Evolutionary conservation across 2,888 invertebrate species (phyloP), one percentile per base, ranked within the genome.

Genomic region (Harpalus rubripes): DNA sequence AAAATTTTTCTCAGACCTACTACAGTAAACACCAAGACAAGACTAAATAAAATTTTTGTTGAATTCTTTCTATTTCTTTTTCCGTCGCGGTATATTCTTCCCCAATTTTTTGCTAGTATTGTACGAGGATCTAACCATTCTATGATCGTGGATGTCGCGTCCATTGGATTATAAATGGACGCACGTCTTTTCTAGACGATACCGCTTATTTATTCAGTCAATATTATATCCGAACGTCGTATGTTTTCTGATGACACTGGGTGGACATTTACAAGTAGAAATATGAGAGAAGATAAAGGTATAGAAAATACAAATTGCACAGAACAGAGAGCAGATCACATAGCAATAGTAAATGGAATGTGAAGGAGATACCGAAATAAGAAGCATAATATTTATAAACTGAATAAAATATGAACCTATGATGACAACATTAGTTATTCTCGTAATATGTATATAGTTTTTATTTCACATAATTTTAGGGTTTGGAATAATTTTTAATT

Each of bases 141-240:
- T n/a, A 39, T 15, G 68, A 39, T 39, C 15, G n/a, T 56, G 44
- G 76, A 32, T 58, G 78, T 78, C 78, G 78, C 52, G 83, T 83
- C 83, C 74, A 83, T 83, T 83, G 83, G 74, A 74, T 83, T 83
- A 74, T 74, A 83, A 83, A 83, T 83, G 83, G 83, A 74, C 74
- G 61, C 39, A 68, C 74, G 83, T 59, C 52, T 83, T 76, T 83
- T 22, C 68, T 59, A 59, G 72, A 74, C 68, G 74, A 83, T 76
- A 83, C 76, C 74, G 76, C 76, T 83, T 83, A 83, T 83, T 83
- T 83, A 83, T 83, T 83, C 74, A 74, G 74, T 76, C 83, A 83
- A 83, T 83, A 83, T 83, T 83, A 83, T 83, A 74, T 83, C 10
- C 74, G 18, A 74, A 16, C 61, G 61, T 61, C 39, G 74, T 83